Evolutionary conservation across 2,113 vertebrate species (phyloP).

Genomic region (Nothocercus nigrocapillus): DNA sequence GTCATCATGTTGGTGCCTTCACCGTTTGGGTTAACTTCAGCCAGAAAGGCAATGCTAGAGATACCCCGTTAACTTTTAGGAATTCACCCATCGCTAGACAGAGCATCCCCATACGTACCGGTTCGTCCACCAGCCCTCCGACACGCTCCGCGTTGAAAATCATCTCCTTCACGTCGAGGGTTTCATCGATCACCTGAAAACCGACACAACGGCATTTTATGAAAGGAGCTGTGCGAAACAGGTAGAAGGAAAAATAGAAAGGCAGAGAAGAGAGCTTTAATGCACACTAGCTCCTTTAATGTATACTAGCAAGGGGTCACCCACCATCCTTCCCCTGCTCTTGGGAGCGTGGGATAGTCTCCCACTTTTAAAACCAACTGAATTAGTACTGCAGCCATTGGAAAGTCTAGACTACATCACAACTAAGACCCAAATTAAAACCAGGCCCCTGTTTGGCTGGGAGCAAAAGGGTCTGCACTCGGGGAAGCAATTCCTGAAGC

Average conservation of each 20-base stretch:
- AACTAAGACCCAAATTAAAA: not conserved
- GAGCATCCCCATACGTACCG: conserved; percentile 82
- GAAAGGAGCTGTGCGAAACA: not conserved
- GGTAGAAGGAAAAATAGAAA: not conserved
- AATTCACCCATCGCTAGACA: not conserved
- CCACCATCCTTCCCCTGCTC: not conserved
- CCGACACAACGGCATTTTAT: conserved; percentile 76
- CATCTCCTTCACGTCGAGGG: conserved; percentile 96
- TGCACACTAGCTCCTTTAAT: not conserved
- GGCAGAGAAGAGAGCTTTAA: not conserved
- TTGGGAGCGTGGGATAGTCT: not conserved
- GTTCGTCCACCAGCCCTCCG: conserved; percentile 89
- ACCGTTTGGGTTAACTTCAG: not conserved
- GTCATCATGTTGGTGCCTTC: rapidly evolving
- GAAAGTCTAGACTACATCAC: not conserved
- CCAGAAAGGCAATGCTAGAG: rapidly evolving
- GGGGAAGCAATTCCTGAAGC: not conserved
- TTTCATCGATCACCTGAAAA: conserved; percentile 97
- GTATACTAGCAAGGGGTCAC: not conserved
- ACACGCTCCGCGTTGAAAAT: conserved; percentile 94
- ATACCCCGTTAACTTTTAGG: not conserved
- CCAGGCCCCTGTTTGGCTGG: not conserved
- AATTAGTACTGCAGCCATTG: not conserved
- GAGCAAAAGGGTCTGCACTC: not conserved
- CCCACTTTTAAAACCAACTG: not conserved